Evolutionary conservation across 2,113 vertebrate genomes (phyloP).

Genomic region (Poecilia latipinna): DNA sequence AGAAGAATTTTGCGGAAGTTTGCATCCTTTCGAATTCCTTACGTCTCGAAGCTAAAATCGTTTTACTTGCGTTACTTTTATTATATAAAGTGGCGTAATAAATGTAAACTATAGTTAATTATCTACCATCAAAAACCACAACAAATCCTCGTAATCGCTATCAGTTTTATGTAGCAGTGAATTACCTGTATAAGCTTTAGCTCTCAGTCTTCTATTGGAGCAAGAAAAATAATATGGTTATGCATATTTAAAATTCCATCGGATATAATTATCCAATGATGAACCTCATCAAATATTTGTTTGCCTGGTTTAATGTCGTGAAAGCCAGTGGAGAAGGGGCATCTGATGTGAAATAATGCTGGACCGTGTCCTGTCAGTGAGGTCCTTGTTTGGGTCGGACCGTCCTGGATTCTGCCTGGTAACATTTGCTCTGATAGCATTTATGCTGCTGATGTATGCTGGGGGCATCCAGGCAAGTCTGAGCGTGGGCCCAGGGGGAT

Average conservation of each 20-base stretch:
- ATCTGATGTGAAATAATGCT: conserved; percentile 53
- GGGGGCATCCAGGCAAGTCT: conserved; percentile 72
- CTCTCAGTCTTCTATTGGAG: not conserved
- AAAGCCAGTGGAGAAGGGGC: not conserved
- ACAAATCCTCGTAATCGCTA: not conserved
- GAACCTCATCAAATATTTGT: not conserved
- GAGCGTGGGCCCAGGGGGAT: conserved; percentile 75
- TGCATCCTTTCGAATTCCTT: not conserved
- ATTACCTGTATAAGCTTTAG: not conserved
- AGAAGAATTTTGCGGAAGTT: conserved; percentile 38
- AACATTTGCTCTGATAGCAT: conserved; percentile 44
- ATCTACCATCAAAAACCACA: not conserved
- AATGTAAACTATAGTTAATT: not conserved
- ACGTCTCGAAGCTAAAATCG: not conserved
- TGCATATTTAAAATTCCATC: not conserved
- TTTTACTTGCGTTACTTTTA: not conserved
- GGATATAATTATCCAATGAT: not conserved
- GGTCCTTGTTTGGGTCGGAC: conserved; percentile 68
- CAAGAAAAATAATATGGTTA: not conserved
- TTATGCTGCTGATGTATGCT: conserved; percentile 63
- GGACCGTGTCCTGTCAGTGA: conserved; percentile 48
- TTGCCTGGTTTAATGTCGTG: not conserved
- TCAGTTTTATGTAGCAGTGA: not conserved
- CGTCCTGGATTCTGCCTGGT: conserved; percentile 77
- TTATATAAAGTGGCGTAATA: not conserved